Percentiles rank a stretch among this genome's conserved stretches.
Evolutionary conservation across 1,140 invertebrate species (phyloP).

Genomic region (Halesus radiatus): DNA sequence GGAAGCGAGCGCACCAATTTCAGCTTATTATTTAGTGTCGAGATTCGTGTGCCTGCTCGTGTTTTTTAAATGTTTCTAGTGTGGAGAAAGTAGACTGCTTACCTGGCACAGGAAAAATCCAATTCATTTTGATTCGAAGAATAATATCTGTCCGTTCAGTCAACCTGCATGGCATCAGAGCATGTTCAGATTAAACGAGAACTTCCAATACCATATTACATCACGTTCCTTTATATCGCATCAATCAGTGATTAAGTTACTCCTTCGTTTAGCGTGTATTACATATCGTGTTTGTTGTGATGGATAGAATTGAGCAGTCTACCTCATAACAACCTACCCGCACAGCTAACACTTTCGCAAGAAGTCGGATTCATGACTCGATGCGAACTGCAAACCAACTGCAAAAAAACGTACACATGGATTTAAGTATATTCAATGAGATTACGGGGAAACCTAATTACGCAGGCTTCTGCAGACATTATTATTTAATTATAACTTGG

Average conservation of each 20-base stretch:
- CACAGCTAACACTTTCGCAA: not conserved
- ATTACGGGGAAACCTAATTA: not conserved
- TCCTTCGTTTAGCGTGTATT: not conserved
- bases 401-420: not conserved
- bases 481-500: not conserved
- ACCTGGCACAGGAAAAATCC: slow-evolving; percentile 36
- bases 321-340: not conserved
- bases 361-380: slow-evolving; percentile 6
- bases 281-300: not conserved
- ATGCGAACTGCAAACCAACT: not conserved
- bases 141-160: not conserved
- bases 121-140: slow-evolving; percentile 32
- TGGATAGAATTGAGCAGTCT: not conserved
- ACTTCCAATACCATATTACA: not conserved
- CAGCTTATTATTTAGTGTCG: too few species aligned
- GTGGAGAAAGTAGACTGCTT: not conserved
- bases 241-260: not conserved
- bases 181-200: not conserved
- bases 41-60: too few species aligned
- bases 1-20: too few species aligned
- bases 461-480: not conserved
- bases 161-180: not conserved
- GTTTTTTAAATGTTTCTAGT: too few species aligned
- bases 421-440: not conserved
- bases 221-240: too few species aligned